These are phyloP conservation scores for Eilema depressum DNA, from an alignment of 2,888 invertebrate species.

Conservation along the genomic window DNA sequence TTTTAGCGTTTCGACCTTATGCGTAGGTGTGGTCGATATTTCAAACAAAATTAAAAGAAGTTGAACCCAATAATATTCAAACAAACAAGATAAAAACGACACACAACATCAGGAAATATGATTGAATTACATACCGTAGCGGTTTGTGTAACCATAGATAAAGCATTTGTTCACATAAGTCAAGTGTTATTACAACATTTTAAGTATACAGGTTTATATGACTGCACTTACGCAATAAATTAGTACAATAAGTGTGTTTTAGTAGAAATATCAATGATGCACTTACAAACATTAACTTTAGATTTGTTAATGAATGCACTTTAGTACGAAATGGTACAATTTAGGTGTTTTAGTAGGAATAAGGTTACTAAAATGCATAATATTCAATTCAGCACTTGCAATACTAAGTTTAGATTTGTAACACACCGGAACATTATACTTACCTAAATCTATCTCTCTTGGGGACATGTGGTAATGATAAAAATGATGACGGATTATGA, in stretches of 20 bases:
- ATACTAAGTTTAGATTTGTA: no score
- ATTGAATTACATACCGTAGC: conserved; percentile 8
- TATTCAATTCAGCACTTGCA: no score
- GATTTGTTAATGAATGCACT: no score
- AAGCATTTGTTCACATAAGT: conserved; percentile 20
- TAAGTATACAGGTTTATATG: neutral
- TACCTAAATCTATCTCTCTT: neutral
- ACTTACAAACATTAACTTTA: neutral
- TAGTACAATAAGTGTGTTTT: conserved; percentile 8
- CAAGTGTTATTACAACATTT: conserved; percentile 21
- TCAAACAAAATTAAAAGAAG: neutral
- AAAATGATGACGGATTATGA: neutral
- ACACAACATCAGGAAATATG: neutral
- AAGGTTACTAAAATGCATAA: no score
- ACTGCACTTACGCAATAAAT: conserved; percentile 15
- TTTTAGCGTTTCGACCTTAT: no score
- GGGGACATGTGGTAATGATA: neutral
- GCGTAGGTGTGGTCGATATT: neutral
- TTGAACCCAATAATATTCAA: neutral
- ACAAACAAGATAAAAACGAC: conserved; percentile 4
- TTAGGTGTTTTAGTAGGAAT: no score
- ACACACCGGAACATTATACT: no score
- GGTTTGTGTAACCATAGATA: conserved; percentile 14
- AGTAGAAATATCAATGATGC: neutral
- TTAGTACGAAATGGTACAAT: no score